Evolutionary conservation across 2,113 vertebrate genomes (phyloP), one percentile per base, ranked within the genome.

Genomic region (Coryphaenoides rupestris): DNA sequence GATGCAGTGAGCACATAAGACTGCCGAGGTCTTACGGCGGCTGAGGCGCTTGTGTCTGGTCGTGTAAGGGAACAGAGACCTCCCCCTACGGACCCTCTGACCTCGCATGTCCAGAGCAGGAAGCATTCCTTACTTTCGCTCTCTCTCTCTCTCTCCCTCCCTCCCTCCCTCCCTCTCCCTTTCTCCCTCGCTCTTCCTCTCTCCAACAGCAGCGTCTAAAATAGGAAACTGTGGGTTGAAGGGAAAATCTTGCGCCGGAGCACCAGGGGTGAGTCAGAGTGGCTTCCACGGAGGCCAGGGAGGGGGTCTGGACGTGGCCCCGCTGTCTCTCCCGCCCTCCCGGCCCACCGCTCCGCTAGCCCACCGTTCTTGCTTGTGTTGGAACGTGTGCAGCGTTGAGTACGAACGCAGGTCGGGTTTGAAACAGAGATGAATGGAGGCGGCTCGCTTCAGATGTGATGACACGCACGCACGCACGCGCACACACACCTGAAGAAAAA

Each of bases 161-260:
- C 26, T 28, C 26, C 6, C 26, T 33, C 28, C 10, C 28, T 33
- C 28, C 10, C 28, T 33, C 28, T 33, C 28, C 10, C 28, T 33
- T 10, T 33, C 28, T 33, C 28, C 10, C 28, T 33, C 28, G 6
- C 28, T 33, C 28, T 33, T 10, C 10, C 28, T 33, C 28, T 33
- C 28, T 33, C 28, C 10, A 5, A 9, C 28, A 2, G 58, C 55
- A 58, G 53, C 60, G 50, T 63, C 22, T 62, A 70, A 73, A 82
- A 81, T 73, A 74, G 76, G 70, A 82, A 83, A 83, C 63, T 70
- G 70, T 69, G 52, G 70, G 68, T 52, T 71, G 47, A 76, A 76
- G 28, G 82, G 82, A 81, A 85, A 88, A 84, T 80, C 78, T 83
- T 69, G 58, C 56, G 74, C 77, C 68, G 53, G 12, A 68, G 65